Percentiles rank a stretch among this genome's conserved stretches.
Conservation (phyloP, 2,113 vertebrate species). For the Gorsachius goisagi region DNA sequence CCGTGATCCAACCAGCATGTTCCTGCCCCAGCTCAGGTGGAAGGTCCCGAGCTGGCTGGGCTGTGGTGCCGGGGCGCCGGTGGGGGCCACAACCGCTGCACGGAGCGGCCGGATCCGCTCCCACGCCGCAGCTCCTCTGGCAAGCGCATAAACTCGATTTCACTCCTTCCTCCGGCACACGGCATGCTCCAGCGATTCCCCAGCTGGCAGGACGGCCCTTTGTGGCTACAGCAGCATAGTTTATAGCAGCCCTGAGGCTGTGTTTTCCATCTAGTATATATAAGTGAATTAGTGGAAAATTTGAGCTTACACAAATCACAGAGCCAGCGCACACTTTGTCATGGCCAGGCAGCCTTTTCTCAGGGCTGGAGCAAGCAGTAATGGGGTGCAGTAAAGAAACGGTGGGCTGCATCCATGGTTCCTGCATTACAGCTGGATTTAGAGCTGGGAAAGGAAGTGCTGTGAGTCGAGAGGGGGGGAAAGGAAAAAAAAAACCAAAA, state of each 20-base stretch:
- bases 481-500: neutral
- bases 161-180: neutral
- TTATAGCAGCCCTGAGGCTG: slow-evolving; percentile 51
- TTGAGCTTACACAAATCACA: slow-evolving; percentile 46
- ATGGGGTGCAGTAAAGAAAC: neutral
- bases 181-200: neutral
- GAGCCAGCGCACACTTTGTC: neutral
- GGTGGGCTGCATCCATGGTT: neutral
- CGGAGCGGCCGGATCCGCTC: neutral
- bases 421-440: neutral
- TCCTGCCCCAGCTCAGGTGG: no score
- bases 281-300: slow-evolving; percentile 60
- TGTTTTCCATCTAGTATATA: slow-evolving; percentile 39
- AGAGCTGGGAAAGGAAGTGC: neutral
- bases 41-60: accelerated
- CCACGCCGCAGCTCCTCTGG: neutral
- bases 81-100: accelerated
- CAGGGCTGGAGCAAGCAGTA: neutral
- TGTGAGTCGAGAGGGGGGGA: neutral
- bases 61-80: accelerated
- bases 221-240: slow-evolving; percentile 21
- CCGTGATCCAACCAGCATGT: accelerated
- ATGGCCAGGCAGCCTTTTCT: neutral
- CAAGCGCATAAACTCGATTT: neutral
- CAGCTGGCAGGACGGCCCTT: slow-evolving; percentile 5